Percentiles rank a stretch among this genome's conserved stretches.
Conservation (phyloP, 1,140 invertebrate species). For the Formica exsecta region DNA sequence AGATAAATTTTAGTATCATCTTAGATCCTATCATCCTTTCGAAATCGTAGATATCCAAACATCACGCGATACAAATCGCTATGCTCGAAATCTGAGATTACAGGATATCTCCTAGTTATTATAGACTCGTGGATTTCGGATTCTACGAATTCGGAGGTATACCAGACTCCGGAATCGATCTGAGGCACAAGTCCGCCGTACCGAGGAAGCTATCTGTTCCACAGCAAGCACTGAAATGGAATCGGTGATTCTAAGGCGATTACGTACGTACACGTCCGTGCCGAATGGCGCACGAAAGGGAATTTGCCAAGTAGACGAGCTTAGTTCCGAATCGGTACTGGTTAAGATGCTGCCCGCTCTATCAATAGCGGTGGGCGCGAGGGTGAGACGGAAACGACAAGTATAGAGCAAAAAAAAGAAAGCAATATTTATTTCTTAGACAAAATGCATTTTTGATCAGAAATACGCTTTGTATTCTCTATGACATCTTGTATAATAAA, state of each 20-base stretch:
- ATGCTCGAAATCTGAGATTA: constrained; percentile 9
- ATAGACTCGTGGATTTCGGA: constrained; percentile 13
- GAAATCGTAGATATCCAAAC: not conserved
- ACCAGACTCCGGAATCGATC: constrained; percentile 48
- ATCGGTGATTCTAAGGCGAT: constrained; percentile 62
- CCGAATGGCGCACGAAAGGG: constrained; percentile 61
- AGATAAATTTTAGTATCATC: not conserved
- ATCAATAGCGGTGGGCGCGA: not conserved
- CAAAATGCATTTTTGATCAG: not conserved
- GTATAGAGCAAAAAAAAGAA: not conserved
- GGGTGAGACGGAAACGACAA: not conserved
- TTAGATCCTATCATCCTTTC: not conserved
- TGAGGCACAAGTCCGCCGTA: constrained; percentile 31
- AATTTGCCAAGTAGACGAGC: constrained; percentile 62
- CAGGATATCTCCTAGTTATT: not conserved
- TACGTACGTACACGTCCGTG: constrained; percentile 62
- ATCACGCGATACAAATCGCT: not conserved
- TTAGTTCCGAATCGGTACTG: constrained; percentile 60
- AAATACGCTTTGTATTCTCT: too few relatives aligned
- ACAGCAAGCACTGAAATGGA: constrained; percentile 55
- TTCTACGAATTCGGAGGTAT: constrained; percentile 20
- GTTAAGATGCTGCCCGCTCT: constrained; percentile 46
- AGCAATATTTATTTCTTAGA: not conserved
- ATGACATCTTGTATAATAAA: not conserved
- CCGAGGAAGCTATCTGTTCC: constrained; percentile 59